A percentile compares a stretch with the other conserved stretches of the same genome.
These are phyloP conservation scores for Dexiosoma caninum DNA, from an alignment of 2,888 invertebrate genomes.

Conservation along the genomic window DNA sequence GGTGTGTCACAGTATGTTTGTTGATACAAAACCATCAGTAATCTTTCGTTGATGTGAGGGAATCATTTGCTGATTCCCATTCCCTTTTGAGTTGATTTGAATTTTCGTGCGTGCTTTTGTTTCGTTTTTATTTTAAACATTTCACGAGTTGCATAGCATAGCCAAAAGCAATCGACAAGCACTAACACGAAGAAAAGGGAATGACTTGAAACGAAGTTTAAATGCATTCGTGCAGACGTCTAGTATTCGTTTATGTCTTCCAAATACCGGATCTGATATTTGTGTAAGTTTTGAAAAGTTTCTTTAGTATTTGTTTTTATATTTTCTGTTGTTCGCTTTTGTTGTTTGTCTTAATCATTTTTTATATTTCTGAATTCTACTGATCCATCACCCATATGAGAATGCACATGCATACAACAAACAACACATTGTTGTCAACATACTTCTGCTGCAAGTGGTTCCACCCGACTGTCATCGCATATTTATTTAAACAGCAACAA, in stretches of 20 bases:
- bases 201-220: too few relatives aligned
- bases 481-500: conserved; percentile 11
- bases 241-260: not conserved
- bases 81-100: too few relatives aligned
- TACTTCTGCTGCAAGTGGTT: conserved; percentile 33
- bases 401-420: not conserved
- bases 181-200: too few relatives aligned
- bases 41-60: too few relatives aligned
- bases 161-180: too few relatives aligned
- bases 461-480: conserved; percentile 30
- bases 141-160: too few relatives aligned
- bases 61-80: too few relatives aligned
- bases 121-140: too few relatives aligned
- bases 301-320: not conserved
- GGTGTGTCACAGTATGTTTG: too few relatives aligned
- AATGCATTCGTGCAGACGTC: too few relatives aligned
- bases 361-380: conserved; percentile 20
- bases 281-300: conserved; percentile 14
- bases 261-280: conserved; percentile 51
- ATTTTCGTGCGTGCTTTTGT: too few relatives aligned
- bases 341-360: conserved; percentile 18
- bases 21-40: too few relatives aligned
- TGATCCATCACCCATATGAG: conserved; percentile 19
- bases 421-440: not conserved
- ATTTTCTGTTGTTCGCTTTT: not conserved